Evolutionary conservation across 2,888 invertebrate species (phyloP), one percentile per base, ranked within the genome.

Genomic region (Calameuta pallipes): DNA sequence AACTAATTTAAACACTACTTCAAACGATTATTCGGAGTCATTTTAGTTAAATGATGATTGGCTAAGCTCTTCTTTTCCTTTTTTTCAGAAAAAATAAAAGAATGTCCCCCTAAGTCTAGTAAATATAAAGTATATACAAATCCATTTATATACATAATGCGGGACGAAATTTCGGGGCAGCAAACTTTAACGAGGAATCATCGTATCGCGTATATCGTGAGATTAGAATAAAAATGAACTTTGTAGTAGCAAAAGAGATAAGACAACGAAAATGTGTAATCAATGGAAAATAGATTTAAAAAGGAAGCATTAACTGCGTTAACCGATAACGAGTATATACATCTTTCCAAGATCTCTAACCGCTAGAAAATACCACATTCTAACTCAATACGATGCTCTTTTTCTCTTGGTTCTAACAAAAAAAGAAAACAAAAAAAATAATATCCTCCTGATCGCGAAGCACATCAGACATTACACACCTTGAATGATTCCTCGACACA

Each of bases 331-430:
- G 23, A 23, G 56, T 56, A 56, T 56, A 56, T 23, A 23, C 9
- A 56, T 56, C 56, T 56, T 56, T 56, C 9, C 23, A 56, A 56
- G 56, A 84, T 82, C 80, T 76, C 84, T 77, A 78, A 84, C 71
- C 83, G 84, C 84, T 80, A 79, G 79, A 76, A 71, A 85, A 78
- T 56, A 81, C 80, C 73, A 83, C 75, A 76, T 85, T 82, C 84
- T 84, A 85, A 84, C 83, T 74, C 83, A 79, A 78, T 76, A 83
- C 82, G 80, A 78, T 81, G 81, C 75, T 79, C 73, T 75, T 78
- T 84, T 23, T 56, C 23, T 23, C 2, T 56, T 56, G 56, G 56
- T 56, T 81, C 81, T 83, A 79, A 83, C 78, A 78, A 82, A 81
- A 81, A 80, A 79, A 80, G 79, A 82, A 83, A 81, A 23, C 2